phyloP scores from a whole-genome alignment of 2,113 vertebrate genomes.

The Silurus meridionalis region DNA sequence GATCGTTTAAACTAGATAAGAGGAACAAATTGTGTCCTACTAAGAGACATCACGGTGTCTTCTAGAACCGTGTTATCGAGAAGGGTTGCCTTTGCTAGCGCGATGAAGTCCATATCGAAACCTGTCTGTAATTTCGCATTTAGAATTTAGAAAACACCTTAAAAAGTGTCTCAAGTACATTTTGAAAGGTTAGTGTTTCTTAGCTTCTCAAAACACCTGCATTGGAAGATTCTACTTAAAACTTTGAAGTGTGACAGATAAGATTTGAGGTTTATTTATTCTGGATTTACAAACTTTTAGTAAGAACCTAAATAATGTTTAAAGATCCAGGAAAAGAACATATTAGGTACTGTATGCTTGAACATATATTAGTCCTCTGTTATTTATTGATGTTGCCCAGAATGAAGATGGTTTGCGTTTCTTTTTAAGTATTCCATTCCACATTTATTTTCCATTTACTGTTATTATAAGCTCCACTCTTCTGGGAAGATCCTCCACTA shows the following conservation, averaged over 20 bases:
- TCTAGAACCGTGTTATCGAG: too few species aligned
- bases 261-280: not conserved
- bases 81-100: not conserved
- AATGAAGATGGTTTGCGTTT: too few species aligned
- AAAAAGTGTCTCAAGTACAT: not conserved
- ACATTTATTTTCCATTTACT: too few species aligned
- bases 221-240: not conserved
- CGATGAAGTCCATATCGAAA: not conserved
- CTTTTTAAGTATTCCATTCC: too few species aligned
- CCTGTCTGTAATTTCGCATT: not conserved
- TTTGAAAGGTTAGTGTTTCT: not conserved
- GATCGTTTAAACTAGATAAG: constrained; percentile 67
- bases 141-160: not conserved
- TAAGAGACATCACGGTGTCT: constrained; percentile 46
- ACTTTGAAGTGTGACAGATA: not conserved
- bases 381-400: not conserved
- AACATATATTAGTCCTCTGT: not conserved
- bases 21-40: constrained; percentile 61
- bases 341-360: not conserved
- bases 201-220: not conserved
- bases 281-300: not conserved
- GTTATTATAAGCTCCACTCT: too few species aligned
- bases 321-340: not conserved
- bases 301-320: too few species aligned
- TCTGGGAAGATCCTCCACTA: too few species aligned